Conservation (phyloP, 2,888 invertebrate genomes). For the Amorpha juglandis region DNA sequence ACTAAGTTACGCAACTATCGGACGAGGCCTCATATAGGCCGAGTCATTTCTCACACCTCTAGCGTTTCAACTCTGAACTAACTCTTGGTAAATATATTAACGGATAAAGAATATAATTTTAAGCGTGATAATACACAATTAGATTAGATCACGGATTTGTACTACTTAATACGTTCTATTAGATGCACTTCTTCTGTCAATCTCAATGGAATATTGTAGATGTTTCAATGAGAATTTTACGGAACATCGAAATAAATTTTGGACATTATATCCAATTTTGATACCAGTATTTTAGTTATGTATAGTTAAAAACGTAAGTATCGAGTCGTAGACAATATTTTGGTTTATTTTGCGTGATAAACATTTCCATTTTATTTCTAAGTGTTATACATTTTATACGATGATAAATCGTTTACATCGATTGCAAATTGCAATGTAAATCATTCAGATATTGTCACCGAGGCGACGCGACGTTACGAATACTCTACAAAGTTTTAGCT, state of each 20-base stretch:
- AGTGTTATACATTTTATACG: background rate
- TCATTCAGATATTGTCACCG: slow-evolving; percentile 13
- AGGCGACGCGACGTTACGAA: background rate
- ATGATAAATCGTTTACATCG: background rate
- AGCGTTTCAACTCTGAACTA: slow-evolving; percentile 11
- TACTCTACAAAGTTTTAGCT: background rate
- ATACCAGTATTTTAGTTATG: slow-evolving; percentile 17
- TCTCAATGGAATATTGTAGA: background rate
- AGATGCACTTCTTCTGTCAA: slow-evolving; percentile 12
- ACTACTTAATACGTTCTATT: slow-evolving; percentile 9
- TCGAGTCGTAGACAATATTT: background rate
- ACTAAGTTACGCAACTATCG: background rate
- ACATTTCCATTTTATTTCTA: background rate
- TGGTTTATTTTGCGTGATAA: background rate
- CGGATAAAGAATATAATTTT: background rate
- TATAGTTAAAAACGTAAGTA: slow-evolving; percentile 10
- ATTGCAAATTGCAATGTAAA: slow-evolving; percentile 5
- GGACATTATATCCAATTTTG: slow-evolving; percentile 21
- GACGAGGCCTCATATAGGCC: background rate
- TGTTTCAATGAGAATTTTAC: slow-evolving; percentile 16
- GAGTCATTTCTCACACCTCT: background rate
- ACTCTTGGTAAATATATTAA: slow-evolving; percentile 8
- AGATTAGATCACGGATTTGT: slow-evolving; percentile 18
- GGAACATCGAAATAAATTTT: slow-evolving; percentile 21
- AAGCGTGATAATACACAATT: slow-evolving; percentile 1